Percentiles rank a stretch among this genome's conserved stretches.
These are phyloP conservation scores for Mobula birostris DNA, from an alignment of 2,113 vertebrate genomes.

Conservation along the genomic window DNA sequence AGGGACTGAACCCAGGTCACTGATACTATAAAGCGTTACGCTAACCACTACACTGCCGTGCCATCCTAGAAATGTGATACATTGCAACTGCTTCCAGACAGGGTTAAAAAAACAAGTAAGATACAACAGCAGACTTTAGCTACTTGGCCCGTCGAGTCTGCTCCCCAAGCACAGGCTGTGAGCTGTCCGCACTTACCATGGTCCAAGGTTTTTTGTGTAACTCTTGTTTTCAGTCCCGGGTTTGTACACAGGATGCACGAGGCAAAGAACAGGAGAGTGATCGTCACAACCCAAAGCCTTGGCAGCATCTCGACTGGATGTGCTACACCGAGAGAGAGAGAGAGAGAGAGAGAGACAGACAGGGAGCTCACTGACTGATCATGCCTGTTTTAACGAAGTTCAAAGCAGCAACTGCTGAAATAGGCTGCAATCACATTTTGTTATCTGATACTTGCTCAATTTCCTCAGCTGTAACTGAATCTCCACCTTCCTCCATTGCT, in stretches of 20 bases:
- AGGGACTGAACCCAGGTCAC: too few relatives aligned
- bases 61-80: background rate
- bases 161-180: background rate
- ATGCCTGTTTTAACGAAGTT: background rate
- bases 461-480: background rate
- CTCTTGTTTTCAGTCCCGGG: conserved; percentile 19
- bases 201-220: conserved; percentile 21
- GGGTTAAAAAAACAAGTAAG: background rate
- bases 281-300: background rate
- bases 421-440: background rate
- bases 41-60: too few relatives aligned
- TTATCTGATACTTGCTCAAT: background rate
- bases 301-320: background rate
- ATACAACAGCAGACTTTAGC: too few relatives aligned
- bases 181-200: background rate
- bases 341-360: background rate
- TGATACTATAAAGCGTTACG: too few relatives aligned
- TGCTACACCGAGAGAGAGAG: background rate
- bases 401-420: background rate
- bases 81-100: background rate
- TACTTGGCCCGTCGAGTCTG: too few relatives aligned
- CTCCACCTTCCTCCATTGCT: background rate
- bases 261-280: background rate
- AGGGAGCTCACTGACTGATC: background rate
- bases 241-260: background rate